Percentiles rank a stretch among this genome's conserved stretches.
Evolutionary conservation across 2,797 vertebrate genomes (phyloP).

Genomic region (Myripristis jacobus): DNA sequence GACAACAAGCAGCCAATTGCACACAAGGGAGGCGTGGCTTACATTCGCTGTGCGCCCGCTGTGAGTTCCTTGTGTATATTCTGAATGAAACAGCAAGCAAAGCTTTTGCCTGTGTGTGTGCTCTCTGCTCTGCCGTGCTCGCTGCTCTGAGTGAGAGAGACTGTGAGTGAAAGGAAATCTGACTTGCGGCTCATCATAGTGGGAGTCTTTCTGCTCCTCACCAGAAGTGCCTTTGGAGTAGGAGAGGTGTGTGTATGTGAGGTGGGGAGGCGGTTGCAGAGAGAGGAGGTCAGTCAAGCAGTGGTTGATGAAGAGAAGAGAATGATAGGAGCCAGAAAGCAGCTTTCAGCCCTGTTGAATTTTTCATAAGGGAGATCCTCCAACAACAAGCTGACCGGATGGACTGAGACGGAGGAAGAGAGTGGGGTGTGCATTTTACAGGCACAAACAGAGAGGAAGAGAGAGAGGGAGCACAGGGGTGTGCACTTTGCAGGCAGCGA

Average conservation of each 20-base stretch:
- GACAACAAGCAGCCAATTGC: constrained; percentile 84
- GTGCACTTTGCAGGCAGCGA: constrained; percentile 32
- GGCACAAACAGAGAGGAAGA: constrained; percentile 41
- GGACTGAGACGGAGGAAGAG: constrained; percentile 61
- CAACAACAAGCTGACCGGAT: constrained; percentile 85
- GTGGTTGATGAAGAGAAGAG: constrained; percentile 61
- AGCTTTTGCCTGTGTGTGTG: constrained; percentile 64
- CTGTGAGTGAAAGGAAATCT: constrained; percentile 55
- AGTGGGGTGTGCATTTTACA: constrained; percentile 47
- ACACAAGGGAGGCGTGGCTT: constrained; percentile 83
- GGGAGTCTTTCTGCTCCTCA: constrained; percentile 64
- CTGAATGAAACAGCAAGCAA: constrained; percentile 87
- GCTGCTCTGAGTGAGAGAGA: constrained; percentile 41
- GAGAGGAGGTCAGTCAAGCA: constrained; percentile 68
- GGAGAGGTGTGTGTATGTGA: too few relatives aligned
- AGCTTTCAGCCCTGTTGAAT: constrained; percentile 84
- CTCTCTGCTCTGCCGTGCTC: constrained; percentile 52
- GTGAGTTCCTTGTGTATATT: constrained; percentile 81
- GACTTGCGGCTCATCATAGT: constrained; percentile 56
- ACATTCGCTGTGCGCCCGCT: constrained; percentile 66
- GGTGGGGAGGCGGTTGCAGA: constrained; percentile 2
- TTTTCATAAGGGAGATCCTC: constrained; percentile 88
- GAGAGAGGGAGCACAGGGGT: constrained; percentile 28
- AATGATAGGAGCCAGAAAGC: constrained; percentile 60
- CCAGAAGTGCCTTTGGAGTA: constrained; percentile 70